Evolutionary conservation across 2,113 vertebrate species (phyloP), one percentile per base, ranked within the genome.

Genomic region (Chlorodrepanis virens): DNA sequence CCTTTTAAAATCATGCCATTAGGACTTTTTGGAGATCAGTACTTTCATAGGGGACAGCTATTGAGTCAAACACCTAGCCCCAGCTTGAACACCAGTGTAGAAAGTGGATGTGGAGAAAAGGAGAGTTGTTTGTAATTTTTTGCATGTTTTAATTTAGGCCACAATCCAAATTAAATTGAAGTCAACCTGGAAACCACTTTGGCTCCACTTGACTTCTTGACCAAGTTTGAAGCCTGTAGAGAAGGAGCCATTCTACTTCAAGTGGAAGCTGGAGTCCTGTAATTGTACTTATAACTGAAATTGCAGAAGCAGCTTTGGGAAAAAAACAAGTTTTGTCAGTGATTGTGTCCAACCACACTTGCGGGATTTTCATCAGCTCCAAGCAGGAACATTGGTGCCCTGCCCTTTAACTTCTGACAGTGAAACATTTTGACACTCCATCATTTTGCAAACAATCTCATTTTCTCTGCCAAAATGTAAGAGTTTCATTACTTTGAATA

Each of bases 31-130:
- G 64, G 52, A 56, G 29, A 60, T 20, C 12, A 57, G 27, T 9
- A 5, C 5, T 64, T 90, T 24, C 29, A 25, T 0, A 37, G 24
- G 24, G 16, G 65, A n/a, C 42, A 10, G 14, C 23, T 69, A 0
- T 3, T 57, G 39, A 68, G n/a, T 33, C 45, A 64, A 28, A 11
- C 25, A 72, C 25, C 9, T 22, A 39, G 9, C 25, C 12, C 14
- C 37, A 39, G 37, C 27, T 54, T 61, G 42, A 70, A 27, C 37
- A 40, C 12, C 50, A 37, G 31, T 14, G 17, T 28, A 44, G 40
- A 45, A 92, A 33, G 29, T 2, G 3, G 31, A n/a, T 59, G 42
- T 77, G 35, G 52, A 74, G 42, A 37, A 54, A 79, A 44, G 40
- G 37, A 42, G 33, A 69, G 27, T 9, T 53, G 13, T 44, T 77